A percentile compares a stretch with the other conserved stretches of the same genome.
phyloP scores from a whole-genome alignment of 2,113 vertebrate species.

The Dasyurus viverrinus region DNA sequence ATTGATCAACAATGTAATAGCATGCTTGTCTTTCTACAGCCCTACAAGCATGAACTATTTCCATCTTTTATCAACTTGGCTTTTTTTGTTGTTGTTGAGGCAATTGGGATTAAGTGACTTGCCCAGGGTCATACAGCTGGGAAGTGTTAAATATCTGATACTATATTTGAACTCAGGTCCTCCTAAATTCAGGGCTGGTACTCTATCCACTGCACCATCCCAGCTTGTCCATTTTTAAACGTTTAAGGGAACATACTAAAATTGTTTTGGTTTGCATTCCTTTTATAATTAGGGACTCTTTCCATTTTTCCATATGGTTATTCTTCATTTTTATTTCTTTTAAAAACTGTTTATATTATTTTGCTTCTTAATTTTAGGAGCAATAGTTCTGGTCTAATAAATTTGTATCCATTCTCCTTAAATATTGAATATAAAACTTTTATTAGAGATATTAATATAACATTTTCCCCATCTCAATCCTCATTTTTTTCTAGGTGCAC shows the following conservation, averaged over 20 bases:
- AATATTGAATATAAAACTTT: background rate
- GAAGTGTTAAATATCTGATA: too few relatives aligned
- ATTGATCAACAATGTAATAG: background rate
- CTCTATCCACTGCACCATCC: too few relatives aligned
- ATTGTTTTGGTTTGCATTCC: background rate
- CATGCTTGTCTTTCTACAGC: background rate
- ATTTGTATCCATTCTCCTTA: background rate
- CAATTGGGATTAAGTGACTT: too few relatives aligned
- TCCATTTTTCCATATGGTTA: background rate
- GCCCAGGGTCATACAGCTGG: too few relatives aligned
- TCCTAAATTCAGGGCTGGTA: too few relatives aligned
- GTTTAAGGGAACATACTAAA: background rate
- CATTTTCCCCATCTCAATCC: background rate
- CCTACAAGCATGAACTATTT: background rate
- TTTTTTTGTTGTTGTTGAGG: too few relatives aligned
- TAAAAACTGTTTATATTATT: background rate
- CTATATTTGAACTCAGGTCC: too few relatives aligned
- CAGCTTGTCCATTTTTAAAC: background rate
- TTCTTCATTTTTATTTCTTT: background rate
- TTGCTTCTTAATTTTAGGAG: background rate
- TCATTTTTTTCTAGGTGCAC: background rate
- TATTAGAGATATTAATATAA: background rate
- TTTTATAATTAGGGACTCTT: background rate
- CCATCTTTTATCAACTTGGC: background rate
- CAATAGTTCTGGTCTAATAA: background rate